Evolutionary conservation across 37 sponge, comb jelly and placozoan species (phyloP).

Genomic region (Diacarnus erythraeanus): DNA sequence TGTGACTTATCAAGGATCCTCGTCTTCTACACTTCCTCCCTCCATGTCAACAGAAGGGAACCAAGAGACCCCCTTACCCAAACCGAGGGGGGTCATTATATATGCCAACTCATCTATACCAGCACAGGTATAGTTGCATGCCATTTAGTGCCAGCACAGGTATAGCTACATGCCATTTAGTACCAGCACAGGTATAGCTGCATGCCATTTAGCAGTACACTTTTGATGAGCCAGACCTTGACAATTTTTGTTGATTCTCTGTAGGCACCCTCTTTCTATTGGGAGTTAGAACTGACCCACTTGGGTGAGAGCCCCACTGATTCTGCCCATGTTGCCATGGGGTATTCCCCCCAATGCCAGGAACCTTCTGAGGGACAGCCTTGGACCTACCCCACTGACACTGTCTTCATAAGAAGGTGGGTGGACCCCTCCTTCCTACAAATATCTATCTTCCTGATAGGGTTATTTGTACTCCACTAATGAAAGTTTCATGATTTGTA

Average conservation of each 20-base stretch:
- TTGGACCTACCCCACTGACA: constrained; percentile 42
- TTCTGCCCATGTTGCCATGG: constrained; percentile 54
- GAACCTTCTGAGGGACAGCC: constrained; percentile 29
- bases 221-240: no score
- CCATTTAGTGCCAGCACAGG: constrained; percentile 59
- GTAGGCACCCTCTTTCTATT: constrained; percentile 91
- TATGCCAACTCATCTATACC: constrained; percentile 65
- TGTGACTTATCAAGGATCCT: constrained; percentile 63
- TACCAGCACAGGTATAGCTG: constrained; percentile 58
- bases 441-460: no score
- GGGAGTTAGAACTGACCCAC: constrained; percentile 84
- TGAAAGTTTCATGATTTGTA: no score
- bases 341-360: constrained; percentile 61
- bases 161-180: no score
- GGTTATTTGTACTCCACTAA: not conserved
- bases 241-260: not conserved
- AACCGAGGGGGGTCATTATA: constrained; percentile 65
- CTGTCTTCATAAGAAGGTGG: constrained; percentile 61
- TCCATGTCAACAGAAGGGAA: not conserved
- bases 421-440: no score
- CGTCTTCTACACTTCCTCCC: not conserved
- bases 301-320: constrained; percentile 58
- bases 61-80: not conserved
- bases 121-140: constrained; percentile 27
- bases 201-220: no score